phyloP scores from a whole-genome alignment of 2,797 vertebrate genomes.

The Acridotheres tristis region DNA sequence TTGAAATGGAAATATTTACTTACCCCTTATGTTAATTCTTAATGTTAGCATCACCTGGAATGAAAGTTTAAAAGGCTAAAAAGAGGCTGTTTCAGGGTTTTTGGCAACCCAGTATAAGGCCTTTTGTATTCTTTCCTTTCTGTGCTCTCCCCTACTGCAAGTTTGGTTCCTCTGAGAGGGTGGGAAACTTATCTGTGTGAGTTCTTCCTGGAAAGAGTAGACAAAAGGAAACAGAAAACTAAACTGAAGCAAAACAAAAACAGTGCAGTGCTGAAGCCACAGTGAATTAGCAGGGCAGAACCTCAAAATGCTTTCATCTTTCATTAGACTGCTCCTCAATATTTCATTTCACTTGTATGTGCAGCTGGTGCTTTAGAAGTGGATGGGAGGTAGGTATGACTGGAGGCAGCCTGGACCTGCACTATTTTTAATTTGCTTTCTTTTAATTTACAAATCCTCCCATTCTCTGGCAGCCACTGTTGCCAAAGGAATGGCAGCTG shows the following conservation, averaged over 20 bases:
- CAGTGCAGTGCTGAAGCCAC: not conserved
- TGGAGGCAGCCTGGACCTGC: not conserved
- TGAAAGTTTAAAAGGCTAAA: not conserved
- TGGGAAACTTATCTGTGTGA: not conserved
- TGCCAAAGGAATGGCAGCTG: not conserved
- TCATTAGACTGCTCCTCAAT: not conserved
- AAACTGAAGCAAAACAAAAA: not conserved
- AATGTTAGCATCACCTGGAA: not conserved
- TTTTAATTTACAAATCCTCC: not conserved
- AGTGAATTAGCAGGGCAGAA: not conserved
- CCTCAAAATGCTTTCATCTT: not conserved
- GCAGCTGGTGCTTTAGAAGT: conserved; percentile 10
- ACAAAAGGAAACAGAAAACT: not conserved
- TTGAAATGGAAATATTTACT: not conserved
- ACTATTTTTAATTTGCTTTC: not conserved
- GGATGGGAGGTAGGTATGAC: not conserved
- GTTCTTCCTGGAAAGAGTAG: conserved; percentile 14
- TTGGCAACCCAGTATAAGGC: not conserved
- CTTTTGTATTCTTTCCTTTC: not conserved
- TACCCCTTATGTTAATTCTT: not conserved
- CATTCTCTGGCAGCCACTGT: not conserved
- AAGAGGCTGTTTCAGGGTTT: not conserved
- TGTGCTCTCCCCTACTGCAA: not conserved
- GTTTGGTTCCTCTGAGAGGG: not conserved
- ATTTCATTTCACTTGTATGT: not conserved